Base-by-base conservation (phyloP, 2,113 vertebrate genomes). In the Clarias batrachus region DNA sequence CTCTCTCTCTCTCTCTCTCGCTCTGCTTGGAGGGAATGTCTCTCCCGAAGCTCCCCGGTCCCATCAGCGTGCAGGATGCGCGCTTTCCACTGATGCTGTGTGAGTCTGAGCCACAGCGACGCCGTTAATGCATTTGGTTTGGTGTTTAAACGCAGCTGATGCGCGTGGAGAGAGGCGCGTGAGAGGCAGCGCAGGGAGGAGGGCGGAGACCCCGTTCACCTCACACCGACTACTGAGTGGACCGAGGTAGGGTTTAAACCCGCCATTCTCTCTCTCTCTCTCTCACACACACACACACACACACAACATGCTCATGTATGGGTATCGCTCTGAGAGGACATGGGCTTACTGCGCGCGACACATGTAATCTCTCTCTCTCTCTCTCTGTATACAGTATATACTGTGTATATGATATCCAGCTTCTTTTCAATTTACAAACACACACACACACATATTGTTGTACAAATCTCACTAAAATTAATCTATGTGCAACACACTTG, bases 171-270 rank as follows among this genome's bases (percentile, higher is more conserved):
- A 94, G 90, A 88, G 89, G 87, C 88, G 90, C 86, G 86, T 82
- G 89, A 94, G 92, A 89, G 59, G 84, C 85, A 86, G 94, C 93
- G 92, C 92, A 91, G 90, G 93, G 92, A 94, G 93, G 92, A 94
- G 93, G 92, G 90, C 87, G 93, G 93, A 94, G 92, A 92, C 48
- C 89, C 89, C 90, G 71, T 88, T 91, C 88, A 91, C 88, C 91
- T 89, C 94, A 93, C 94, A 94, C 92, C 93, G 94, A 94, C 94
- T 90, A 87, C 89, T 93, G 94, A 94, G 89, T 93, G 87, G n/a
- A 87, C 74, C 88, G 88, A 91, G 94, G 95, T 95, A 94, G 93
- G 94, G n/a, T 57, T 70, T 86, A 77, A 59, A 65, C 88, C 90
- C 85, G 79, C 70, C 80, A 76, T 82, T 86, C 63, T 21, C 79